Conservation (phyloP, 2,888 invertebrate genomes). For the Ophion ventricosus region DNA sequence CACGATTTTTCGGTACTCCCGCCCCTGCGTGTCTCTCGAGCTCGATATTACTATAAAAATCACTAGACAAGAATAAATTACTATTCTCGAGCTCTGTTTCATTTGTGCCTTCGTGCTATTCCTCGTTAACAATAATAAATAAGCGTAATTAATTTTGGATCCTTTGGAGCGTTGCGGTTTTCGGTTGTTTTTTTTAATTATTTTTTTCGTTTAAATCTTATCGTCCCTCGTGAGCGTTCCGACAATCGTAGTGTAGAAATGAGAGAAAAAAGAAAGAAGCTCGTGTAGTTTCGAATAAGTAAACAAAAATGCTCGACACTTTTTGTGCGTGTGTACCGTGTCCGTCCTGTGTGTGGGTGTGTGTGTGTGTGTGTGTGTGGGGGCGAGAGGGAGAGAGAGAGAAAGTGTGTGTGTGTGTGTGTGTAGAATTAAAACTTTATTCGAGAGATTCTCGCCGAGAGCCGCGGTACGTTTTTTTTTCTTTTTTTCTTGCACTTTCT, state of each 20-base stretch:
- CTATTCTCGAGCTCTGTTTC: conserved; percentile 1
- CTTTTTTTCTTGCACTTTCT: conserved; percentile 66
- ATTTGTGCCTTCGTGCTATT: neutral
- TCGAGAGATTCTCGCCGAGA: conserved; percentile 53
- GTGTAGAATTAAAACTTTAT: conserved; percentile 25
- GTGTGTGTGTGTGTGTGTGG: conserved; percentile 7
- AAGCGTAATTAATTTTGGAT: conserved; percentile 71
- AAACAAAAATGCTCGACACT: neutral
- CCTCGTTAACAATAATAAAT: conserved; percentile 68
- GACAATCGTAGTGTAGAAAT: conserved; percentile 10
- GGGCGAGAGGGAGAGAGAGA: neutral
- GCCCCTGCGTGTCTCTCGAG: conserved; percentile 2
- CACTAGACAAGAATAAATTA: conserved; percentile 65
- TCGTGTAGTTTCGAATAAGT: neutral
- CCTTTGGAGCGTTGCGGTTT: conserved; percentile 61
- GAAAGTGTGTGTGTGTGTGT: conserved; percentile 20
- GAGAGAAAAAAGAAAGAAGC: no score
- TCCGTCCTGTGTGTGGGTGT: neutral
- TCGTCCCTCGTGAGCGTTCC: conserved; percentile 16
- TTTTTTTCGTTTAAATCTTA: neutral
- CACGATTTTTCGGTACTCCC: neutral
- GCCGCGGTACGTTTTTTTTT: conserved; percentile 47
- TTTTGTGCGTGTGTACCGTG: no score
- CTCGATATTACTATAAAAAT: conserved; percentile 23
- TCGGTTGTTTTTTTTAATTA: conserved; percentile 15